Percentiles rank a stretch among this genome's conserved stretches.
Evolutionary conservation across 2,888 invertebrate species (phyloP).

Genomic region (Acleris cristana): DNA sequence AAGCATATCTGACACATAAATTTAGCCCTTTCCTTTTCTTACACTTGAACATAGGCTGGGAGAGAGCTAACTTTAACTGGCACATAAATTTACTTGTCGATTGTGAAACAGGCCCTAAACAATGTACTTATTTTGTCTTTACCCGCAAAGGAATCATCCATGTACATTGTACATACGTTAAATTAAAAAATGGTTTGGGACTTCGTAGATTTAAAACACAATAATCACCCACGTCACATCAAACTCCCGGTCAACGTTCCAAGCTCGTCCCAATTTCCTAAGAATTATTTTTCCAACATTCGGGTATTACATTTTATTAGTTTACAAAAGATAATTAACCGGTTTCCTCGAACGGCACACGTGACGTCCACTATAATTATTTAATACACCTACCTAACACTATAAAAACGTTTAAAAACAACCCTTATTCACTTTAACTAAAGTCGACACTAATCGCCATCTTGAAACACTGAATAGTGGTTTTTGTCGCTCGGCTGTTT

Average conservation of each 20-base stretch:
- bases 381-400: conserved; percentile 23
- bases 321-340: conserved; percentile 74
- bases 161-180: too few relatives aligned
- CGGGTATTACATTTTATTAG: conserved; percentile 68
- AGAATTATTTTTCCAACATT: conserved; percentile 42
- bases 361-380: conserved; percentile 53
- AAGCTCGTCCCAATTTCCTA: conserved; percentile 30
- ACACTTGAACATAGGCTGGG: too few relatives aligned
- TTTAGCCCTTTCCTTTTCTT: too few relatives aligned
- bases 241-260: conserved; percentile 13
- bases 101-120: too few relatives aligned
- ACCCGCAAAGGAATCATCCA: too few relatives aligned
- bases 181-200: too few relatives aligned
- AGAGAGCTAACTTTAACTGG: too few relatives aligned
- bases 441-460: conserved; percentile 36
- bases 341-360: conserved; percentile 72
- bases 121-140: too few relatives aligned
- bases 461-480: conserved; percentile 43
- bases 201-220: too few relatives aligned
- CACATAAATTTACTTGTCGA: too few relatives aligned
- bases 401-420: background rate
- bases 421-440: background rate
- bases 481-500: conserved; percentile 63
- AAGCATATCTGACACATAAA: too few relatives aligned
- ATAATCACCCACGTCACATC: too few relatives aligned